A percentile compares a stretch with the other conserved stretches of the same genome.
These are phyloP conservation scores for Pyrocephalus nanus DNA, from an alignment of 2,797 vertebrate species.

Conservation along the genomic window DNA sequence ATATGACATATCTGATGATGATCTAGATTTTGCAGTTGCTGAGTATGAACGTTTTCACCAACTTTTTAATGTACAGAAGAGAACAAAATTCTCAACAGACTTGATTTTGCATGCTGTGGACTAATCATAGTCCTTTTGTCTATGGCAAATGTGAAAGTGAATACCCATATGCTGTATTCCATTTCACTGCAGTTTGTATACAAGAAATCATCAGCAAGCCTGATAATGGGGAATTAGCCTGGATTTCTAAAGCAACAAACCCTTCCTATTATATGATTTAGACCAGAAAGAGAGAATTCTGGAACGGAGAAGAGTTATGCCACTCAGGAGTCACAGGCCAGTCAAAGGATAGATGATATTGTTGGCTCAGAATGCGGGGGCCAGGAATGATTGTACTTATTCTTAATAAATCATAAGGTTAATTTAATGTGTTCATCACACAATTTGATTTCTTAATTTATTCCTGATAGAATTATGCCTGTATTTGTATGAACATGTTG, in stretches of 20 bases:
- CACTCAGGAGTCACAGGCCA: neutral
- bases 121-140: neutral
- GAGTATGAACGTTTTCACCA: neutral
- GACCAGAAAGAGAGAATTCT: neutral
- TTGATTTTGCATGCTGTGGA: neutral
- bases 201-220: neutral
- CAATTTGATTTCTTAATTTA: neutral
- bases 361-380: neutral
- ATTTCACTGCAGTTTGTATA: neutral
- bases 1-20: neutral
- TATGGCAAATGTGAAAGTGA: neutral
- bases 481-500: rapidly evolving
- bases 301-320: neutral
- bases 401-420: neutral
- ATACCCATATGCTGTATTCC: neutral
- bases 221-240: neutral
- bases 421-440: neutral
- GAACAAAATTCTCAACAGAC: neutral
- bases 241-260: neutral
- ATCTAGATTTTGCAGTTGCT: neutral
- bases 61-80: neutral
- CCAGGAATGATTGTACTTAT: neutral
- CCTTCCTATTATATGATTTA: neutral
- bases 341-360: neutral
- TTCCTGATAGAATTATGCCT: neutral